Conservation (phyloP, 2,888 invertebrate species). For the Pollenia angustigena region DNA sequence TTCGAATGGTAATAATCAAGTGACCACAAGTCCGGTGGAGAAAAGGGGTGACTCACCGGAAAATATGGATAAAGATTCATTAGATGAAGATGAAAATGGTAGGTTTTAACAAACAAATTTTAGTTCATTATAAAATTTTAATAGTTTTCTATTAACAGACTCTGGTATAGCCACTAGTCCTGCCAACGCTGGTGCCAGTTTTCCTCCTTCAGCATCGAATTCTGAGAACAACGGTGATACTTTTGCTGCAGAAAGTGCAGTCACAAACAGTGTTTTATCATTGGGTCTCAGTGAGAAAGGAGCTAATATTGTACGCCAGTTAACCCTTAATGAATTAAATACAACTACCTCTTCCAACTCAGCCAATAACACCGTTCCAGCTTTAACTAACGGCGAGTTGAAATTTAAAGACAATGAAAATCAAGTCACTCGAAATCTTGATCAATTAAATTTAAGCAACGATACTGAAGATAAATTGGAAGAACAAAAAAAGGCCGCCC, state of each 20-base stretch:
- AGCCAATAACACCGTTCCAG: slow-evolving; percentile 27
- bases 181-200: slow-evolving; percentile 77
- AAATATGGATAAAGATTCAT: slow-evolving; percentile 85
- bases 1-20: slow-evolving; percentile 82
- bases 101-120: slow-evolving; percentile 35
- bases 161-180: slow-evolving; percentile 84
- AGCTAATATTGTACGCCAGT: slow-evolving; percentile 80
- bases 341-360: slow-evolving; percentile 26
- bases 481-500: slow-evolving; percentile 71
- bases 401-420: slow-evolving; percentile 57
- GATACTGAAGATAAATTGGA: slow-evolving; percentile 60
- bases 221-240: slow-evolving; percentile 75
- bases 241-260: slow-evolving; percentile 57
- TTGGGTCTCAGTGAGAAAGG: slow-evolving; percentile 82
- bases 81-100: slow-evolving; percentile 85
- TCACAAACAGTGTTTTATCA: slow-evolving; percentile 78
- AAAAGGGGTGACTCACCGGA: slow-evolving; percentile 86
- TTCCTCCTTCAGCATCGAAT: slow-evolving; percentile 74
- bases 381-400: slow-evolving; percentile 73
- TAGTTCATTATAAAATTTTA: neutral
- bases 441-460: slow-evolving; percentile 74
- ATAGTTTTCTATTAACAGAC: slow-evolving; percentile 75
- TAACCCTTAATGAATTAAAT: slow-evolving; percentile 74
- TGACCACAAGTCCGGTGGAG: slow-evolving; percentile 81
- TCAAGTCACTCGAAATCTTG: slow-evolving; percentile 66